Evolutionary conservation across 1,140 invertebrate genomes (phyloP).

Genomic region (Epicauta chinensis): DNA sequence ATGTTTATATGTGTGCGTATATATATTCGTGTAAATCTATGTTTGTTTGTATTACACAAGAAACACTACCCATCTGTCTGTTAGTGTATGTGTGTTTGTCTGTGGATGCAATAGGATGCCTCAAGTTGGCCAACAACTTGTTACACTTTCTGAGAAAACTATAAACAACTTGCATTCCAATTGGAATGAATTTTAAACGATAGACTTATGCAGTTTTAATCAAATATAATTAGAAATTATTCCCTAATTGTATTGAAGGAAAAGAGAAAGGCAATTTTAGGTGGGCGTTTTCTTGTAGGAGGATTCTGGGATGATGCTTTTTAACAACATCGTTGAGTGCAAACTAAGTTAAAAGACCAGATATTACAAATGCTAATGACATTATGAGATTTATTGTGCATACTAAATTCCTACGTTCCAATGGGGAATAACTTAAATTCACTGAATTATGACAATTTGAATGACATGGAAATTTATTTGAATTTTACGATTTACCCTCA

Average conservation of each 20-base stretch:
- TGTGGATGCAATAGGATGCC: conserved; percentile 5
- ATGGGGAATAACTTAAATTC: conserved; percentile 8
- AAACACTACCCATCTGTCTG: conserved; percentile 1
- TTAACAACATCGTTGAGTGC: background rate
- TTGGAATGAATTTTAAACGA: too few species aligned
- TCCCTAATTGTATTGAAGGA: too few species aligned
- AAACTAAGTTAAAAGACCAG: conserved; percentile 16
- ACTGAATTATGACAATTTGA: conserved; percentile 6
- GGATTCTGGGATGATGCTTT: too few species aligned
- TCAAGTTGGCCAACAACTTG: conserved; percentile 19
- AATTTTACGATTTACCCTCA: background rate
- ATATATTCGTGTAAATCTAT: too few species aligned
- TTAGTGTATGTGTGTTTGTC: too few species aligned
- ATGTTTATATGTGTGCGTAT: conserved; percentile 14
- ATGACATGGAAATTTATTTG: conserved; percentile 4
- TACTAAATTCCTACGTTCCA: conserved; percentile 13
- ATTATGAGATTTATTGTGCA: conserved; percentile 19
- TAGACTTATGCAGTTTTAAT: too few species aligned
- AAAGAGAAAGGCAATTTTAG: too few species aligned
- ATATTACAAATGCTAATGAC: conserved; percentile 18
- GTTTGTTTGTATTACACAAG: conserved; percentile 20
- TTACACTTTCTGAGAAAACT: conserved; percentile 18
- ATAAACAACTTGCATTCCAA: conserved; percentile 8
- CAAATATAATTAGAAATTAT: too few species aligned
- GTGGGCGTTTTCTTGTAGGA: too few species aligned